Evolutionary conservation across 2,113 vertebrate genomes (phyloP), one percentile per base, ranked within the genome.

Genomic region (Ia io): DNA sequence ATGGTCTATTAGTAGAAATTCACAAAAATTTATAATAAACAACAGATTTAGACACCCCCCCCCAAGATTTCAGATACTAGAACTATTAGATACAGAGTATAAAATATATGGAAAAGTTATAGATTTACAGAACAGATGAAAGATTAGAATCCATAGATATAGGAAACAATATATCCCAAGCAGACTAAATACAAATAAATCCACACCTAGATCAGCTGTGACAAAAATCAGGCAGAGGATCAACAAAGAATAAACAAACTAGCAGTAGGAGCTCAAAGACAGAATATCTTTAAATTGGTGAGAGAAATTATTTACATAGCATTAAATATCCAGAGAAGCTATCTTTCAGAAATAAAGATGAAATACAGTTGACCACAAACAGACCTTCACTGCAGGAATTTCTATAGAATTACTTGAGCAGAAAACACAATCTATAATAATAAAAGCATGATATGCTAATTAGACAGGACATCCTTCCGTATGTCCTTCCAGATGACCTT

Each of bases 171-270:
- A 17, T 61, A 32, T 86, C 37, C 32, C 20, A 80, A 93, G 18
- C 32, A 69, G 32, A 86, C n/a, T 23, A 90, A 86, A 70, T 83
- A 59, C 59, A 84, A 83, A 90, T 40, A 94, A 94, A 69, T 86
- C 6, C 53, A 35, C 40, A 35, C 10, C 10, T 89, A 53, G 25
- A 25, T 89, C 40, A 94, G 18, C 56, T 76, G 10, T 84, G 23
- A 23, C 69, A 53, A 70, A 94, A 93, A 51, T 83, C 51, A 69
- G 40, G 44, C 32, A 76, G 23, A 74, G 25, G 8, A 1, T 74
- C 28, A 69, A 11, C 82, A 51, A n/a, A 76, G 32, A 59, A 51
- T 76, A 77, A 70, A 42, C 59, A 83, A 30, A 61, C 40, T 63
- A 71, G 47, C 3, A 11, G 3, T 63, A 23, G 59, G 61, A 80